These are phyloP conservation scores for Heterotis niloticus DNA, from an alignment of 2,113 vertebrate species.

Conservation along the genomic window DNA sequence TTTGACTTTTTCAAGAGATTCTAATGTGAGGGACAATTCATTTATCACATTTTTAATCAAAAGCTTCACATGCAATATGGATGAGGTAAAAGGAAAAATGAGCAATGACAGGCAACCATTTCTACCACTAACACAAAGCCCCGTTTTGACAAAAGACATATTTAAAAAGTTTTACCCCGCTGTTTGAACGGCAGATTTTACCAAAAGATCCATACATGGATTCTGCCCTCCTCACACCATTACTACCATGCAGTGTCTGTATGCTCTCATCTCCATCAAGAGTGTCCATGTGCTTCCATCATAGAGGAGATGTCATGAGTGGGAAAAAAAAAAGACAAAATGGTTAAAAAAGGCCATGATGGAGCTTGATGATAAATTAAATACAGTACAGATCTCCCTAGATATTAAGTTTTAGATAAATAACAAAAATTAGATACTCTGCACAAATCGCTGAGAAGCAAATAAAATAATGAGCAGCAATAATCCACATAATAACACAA, in stretches of 20 bases:
- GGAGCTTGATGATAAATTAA: too few species aligned
- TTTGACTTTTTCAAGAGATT: too few species aligned
- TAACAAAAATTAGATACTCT: too few species aligned
- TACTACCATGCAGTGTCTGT: slow-evolving; percentile 64
- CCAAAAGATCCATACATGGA: slow-evolving; percentile 67
- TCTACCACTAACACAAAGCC: slow-evolving; percentile 42
- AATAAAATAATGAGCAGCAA: not conserved
- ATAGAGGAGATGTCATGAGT: slow-evolving; percentile 58
- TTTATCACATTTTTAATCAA: too few species aligned
- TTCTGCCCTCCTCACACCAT: slow-evolving; percentile 66
- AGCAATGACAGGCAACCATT: not conserved
- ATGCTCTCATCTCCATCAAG: slow-evolving; percentile 71
- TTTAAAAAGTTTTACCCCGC: slow-evolving; percentile 67
- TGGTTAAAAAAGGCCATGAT: not conserved
- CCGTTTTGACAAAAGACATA: slow-evolving; percentile 25
- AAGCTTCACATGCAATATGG: too few species aligned
- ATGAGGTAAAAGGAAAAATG: not conserved
- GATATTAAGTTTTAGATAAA: too few species aligned
- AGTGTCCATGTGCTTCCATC: slow-evolving; percentile 68
- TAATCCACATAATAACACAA: not conserved
- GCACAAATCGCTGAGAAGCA: too few species aligned
- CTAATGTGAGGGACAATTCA: too few species aligned
- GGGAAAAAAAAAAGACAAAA: slow-evolving; percentile 30
- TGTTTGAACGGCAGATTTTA: slow-evolving; percentile 68
- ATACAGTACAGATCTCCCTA: too few species aligned